Evolutionary conservation across 53 echinoderm and acorn worm species (phyloP).

Genomic region (Luidia sarsii): DNA sequence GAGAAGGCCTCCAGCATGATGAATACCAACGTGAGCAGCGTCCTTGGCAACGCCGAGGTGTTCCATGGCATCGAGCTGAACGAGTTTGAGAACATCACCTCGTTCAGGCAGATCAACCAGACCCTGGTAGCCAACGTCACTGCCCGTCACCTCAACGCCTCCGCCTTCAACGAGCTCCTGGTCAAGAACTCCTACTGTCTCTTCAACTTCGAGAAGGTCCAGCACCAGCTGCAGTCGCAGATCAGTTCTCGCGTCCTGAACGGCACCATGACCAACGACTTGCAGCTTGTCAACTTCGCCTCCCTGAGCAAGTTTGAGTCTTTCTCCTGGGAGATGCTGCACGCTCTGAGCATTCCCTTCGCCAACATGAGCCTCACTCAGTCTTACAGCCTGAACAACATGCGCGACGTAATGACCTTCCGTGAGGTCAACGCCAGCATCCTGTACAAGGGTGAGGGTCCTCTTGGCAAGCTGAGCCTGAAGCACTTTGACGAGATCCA

Average conservation of each 20-base stretch:
- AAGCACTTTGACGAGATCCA: constrained; percentile 39
- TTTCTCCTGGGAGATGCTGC: neutral
- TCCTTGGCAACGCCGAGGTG: constrained; percentile 27
- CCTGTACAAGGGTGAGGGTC: constrained; percentile 32
- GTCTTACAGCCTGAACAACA: constrained; percentile 45
- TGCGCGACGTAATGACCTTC: constrained; percentile 54
- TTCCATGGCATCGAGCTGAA: constrained; percentile 37
- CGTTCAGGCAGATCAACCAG: constrained; percentile 46
- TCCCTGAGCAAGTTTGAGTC: constrained; percentile 40
- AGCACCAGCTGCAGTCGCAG: constrained; percentile 12
- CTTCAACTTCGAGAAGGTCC: constrained; percentile 42
- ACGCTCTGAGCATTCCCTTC: constrained; percentile 34
- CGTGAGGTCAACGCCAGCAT: constrained; percentile 50
- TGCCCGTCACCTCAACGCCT: constrained; percentile 32
- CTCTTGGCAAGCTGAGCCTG: constrained; percentile 44
- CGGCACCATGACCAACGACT: constrained; percentile 4
- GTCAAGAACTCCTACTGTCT: constrained; percentile 37
- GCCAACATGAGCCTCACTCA: constrained; percentile 23
- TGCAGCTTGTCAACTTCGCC: constrained; percentile 54
- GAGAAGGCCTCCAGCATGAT: constrained; percentile 39
- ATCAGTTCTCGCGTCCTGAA: constrained; percentile 48
- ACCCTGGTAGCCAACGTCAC: constrained; percentile 33
- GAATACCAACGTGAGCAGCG: constrained; percentile 26
- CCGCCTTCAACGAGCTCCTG: constrained; percentile 16
- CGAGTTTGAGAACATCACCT: constrained; percentile 46